Conservation (phyloP, 1,140 invertebrate species). For the Idris sp. region DNA sequence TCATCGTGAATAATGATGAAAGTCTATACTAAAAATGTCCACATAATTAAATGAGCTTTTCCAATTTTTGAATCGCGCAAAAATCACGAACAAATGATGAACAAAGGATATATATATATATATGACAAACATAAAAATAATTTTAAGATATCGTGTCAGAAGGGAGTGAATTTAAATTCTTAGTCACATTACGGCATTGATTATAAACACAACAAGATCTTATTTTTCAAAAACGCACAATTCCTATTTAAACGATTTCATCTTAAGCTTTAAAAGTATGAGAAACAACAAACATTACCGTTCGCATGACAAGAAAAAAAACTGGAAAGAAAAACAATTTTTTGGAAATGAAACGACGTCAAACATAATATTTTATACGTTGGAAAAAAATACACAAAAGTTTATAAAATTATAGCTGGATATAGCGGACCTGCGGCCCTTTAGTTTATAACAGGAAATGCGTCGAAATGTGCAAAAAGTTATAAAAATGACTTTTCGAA, state of each 20-base stretch:
- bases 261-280: too few species aligned
- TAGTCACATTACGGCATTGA: slow-evolving; percentile 50
- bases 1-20: slow-evolving; percentile 36
- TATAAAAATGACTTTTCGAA: slow-evolving; percentile 21
- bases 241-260: slow-evolving; percentile 53
- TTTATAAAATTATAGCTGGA: slow-evolving; percentile 58
- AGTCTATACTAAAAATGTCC: slow-evolving; percentile 31
- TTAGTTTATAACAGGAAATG: slow-evolving; percentile 26
- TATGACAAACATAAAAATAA: too few species aligned
- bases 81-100: slow-evolving; percentile 21
- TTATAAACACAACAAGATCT: slow-evolving; percentile 59
- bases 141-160: too few species aligned
- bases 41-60: slow-evolving; percentile 47
- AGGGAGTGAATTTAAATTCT: slow-evolving; percentile 22
- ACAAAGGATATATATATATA: too few species aligned
- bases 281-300: too few species aligned
- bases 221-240: slow-evolving; percentile 61
- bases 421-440: slow-evolving; percentile 52
- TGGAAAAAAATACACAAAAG: slow-evolving; percentile 50
- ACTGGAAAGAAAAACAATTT: too few species aligned
- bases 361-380: slow-evolving; percentile 57
- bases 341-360: slow-evolving; percentile 33
- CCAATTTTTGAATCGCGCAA: slow-evolving; percentile 33
- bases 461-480: slow-evolving; percentile 11
- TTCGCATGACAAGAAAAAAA: too few species aligned